Base-by-base conservation (phyloP, 2,888 invertebrate genomes). In the Tridacna crocea region DNA sequence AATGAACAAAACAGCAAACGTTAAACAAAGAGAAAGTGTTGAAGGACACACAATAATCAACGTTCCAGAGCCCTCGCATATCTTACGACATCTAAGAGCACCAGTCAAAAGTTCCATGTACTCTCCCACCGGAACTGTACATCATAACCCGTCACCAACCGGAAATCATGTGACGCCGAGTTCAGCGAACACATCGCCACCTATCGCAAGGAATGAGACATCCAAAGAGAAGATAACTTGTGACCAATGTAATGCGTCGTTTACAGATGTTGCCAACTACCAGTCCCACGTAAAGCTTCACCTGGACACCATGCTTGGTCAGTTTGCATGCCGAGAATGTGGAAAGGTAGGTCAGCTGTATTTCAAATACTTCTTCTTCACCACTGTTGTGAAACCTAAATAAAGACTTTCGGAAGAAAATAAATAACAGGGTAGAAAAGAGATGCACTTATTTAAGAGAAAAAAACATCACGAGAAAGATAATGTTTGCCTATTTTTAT, bases 301-400 rank as follows among this genome's bases (percentile, higher is more conserved):
- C 79, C 73, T 91, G 46, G 91, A 90, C 26, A 85, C 89, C 0
- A 82, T 81, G 47, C 72, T 84, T 2, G 88, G 86, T 72, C 86
- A 90, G 78, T 89, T 83, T 68, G 77, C 95, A 87, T 96, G 96
- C 90, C 95, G 95, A 0, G 95, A 95, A 55, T 96, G 96, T 91
- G 95, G 95, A 48, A 87, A 87, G 79, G 84, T 84, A 81, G 55
- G 72, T 51, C 19, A 36, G 36, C 36, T 36, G 36, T 36, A 8
- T 36, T 36, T 36, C 36, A 36, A 8, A 36, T 36, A 36, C 36
- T 36, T 36, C 36, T 2, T 8, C 36, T 36, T 36, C 36, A 36
- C 8, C 36, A 36, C 36, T 36, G 36, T 36, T 36, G 3, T 8
- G 36, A 8, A 36, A 4, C 36, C 36, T 36, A 4, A 36, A 8